A percentile compares a stretch with the other conserved stretches of the same genome.
Conservation (phyloP, 2,888 invertebrate genomes). For the Clistopyga incitator region DNA sequence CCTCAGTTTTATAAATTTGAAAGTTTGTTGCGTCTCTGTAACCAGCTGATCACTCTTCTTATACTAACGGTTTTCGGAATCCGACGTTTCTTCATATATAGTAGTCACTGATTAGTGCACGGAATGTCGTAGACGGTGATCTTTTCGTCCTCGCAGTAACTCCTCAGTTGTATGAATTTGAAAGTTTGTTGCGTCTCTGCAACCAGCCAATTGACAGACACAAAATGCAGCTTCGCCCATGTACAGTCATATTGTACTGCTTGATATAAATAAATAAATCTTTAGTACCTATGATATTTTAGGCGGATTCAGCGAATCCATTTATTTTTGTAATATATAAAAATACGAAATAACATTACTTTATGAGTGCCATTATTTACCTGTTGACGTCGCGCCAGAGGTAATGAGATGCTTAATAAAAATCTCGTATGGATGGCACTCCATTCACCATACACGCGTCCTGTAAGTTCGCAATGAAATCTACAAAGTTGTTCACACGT, state of each 20-base stretch:
- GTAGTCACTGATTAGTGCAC: neutral
- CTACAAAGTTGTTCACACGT: neutral
- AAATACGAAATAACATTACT: neutral
- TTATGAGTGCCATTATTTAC: slow-evolving; percentile 5
- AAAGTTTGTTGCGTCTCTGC: slow-evolving; percentile 5
- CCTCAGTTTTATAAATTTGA: neutral
- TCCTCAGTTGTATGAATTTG: neutral
- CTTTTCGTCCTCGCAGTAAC: neutral
- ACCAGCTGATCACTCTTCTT: slow-evolving; percentile 9
- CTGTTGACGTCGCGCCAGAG: neutral
- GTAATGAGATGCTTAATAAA: neutral
- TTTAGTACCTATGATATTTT: slow-evolving; percentile 5
- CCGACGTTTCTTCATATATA: neutral
- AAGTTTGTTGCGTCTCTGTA: slow-evolving; percentile 5
- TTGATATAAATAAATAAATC: neutral
- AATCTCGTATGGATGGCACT: neutral
- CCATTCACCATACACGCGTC: neutral
- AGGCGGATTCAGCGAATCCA: neutral
- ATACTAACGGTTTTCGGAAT: slow-evolving; percentile 3
- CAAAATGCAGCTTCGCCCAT: slow-evolving; percentile 5
- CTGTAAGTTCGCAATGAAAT: neutral
- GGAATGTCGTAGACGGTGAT: neutral
- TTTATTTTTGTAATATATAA: neutral
- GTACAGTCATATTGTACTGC: neutral
- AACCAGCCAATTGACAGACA: slow-evolving; percentile 2